These are phyloP conservation scores for Hydrolagus colliei DNA, from an alignment of 2,797 vertebrate species.

Conservation along the genomic window DNA sequence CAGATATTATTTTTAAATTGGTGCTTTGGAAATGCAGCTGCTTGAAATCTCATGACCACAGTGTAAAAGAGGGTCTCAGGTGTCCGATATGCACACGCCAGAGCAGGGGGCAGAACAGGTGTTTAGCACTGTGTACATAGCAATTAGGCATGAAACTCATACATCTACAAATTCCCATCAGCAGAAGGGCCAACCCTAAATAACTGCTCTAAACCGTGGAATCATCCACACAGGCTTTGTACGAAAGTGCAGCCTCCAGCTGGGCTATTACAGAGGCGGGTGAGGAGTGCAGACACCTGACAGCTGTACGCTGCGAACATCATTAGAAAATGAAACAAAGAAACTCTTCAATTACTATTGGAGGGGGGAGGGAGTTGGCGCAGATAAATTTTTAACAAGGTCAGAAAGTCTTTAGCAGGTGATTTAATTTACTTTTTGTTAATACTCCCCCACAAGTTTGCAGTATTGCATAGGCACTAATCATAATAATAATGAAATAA, in stretches of 20 bases:
- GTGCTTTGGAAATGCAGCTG: constrained; percentile 69
- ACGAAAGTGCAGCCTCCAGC: constrained; percentile 74
- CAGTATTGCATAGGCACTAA: neutral
- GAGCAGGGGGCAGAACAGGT: constrained; percentile 75
- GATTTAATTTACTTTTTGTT: constrained; percentile 69
- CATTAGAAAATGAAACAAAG: constrained; percentile 83
- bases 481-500: no score
- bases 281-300: constrained; percentile 77
- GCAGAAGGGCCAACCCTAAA: constrained; percentile 77
- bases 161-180: constrained; percentile 73
- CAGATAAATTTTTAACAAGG: constrained; percentile 64
- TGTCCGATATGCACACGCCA: constrained; percentile 73
- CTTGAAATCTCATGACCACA: constrained; percentile 73
- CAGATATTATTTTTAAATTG: constrained; percentile 63
- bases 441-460: constrained; percentile 42
- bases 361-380: constrained; percentile 52
- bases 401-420: constrained; percentile 66
- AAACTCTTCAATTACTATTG: constrained; percentile 77
- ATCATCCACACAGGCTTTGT: constrained; percentile 66
- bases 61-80: constrained; percentile 78
- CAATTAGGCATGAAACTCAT: constrained; percentile 91
- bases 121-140: constrained; percentile 81
- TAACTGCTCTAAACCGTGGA: constrained; percentile 62
- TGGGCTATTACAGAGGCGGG: constrained; percentile 75
- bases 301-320: constrained; percentile 82